Conservation (phyloP, 1,140 invertebrate genomes). For the Steinernema khuongi region DNA sequence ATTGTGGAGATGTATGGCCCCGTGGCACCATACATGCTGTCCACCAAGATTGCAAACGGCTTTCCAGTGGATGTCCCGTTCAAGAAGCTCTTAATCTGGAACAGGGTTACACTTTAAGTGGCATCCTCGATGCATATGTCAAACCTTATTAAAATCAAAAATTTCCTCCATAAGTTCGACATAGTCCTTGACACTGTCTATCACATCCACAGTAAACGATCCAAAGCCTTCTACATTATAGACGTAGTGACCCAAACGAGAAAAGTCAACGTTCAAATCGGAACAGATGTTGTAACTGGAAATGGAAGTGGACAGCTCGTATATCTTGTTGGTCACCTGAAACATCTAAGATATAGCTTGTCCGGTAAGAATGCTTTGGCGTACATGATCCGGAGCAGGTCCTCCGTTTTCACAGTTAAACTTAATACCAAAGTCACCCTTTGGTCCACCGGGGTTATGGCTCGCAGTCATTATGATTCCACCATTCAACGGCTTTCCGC, state of each 20-base stretch:
- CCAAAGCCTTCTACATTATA: slow-evolving; percentile 67
- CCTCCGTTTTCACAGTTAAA: slow-evolving; percentile 93
- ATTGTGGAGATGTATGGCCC: slow-evolving; percentile 88
- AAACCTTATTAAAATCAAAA: slow-evolving; percentile 75
- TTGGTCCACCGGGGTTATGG: slow-evolving; percentile 94
- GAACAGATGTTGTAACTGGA: slow-evolving; percentile 74
- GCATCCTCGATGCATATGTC: not conserved
- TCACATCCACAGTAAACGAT: slow-evolving; percentile 77
- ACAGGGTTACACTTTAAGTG: slow-evolving; percentile 22
- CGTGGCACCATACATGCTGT: slow-evolving; percentile 92
- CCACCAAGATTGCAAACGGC: slow-evolving; percentile 78
- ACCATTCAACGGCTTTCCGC: slow-evolving; percentile 65
- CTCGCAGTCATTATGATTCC: slow-evolving; percentile 96
- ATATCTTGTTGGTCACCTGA: slow-evolving; percentile 75
- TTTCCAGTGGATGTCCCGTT: slow-evolving; percentile 66
- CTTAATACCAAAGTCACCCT: slow-evolving; percentile 98
- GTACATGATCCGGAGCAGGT: slow-evolving; percentile 80
- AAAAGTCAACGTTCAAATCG: slow-evolving; percentile 72
- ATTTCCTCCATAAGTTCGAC: slow-evolving; percentile 87
- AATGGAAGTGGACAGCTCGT: slow-evolving; percentile 73
- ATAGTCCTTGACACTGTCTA: slow-evolving; percentile 87
- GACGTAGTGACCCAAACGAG: slow-evolving; percentile 66
- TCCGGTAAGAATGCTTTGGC: not conserved
- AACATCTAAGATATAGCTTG: slow-evolving; percentile 18
- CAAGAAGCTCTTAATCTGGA: slow-evolving; percentile 71